Conservation (phyloP, 2,888 invertebrate genomes). For the Liopterus haemorrhoidalis region DNA sequence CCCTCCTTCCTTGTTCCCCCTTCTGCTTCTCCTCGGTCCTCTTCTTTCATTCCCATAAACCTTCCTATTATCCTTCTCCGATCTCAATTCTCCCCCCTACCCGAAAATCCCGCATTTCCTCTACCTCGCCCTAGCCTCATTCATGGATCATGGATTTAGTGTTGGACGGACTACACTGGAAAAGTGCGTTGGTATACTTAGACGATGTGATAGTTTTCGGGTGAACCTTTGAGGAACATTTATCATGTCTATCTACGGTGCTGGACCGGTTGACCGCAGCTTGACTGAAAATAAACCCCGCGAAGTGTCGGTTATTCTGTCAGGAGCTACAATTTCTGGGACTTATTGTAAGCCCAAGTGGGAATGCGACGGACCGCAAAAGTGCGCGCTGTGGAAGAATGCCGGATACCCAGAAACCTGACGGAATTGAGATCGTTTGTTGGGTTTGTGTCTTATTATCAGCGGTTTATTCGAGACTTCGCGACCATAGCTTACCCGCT, state of each 20-base stretch:
- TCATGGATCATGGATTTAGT: constrained; percentile 28
- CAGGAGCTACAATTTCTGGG: constrained; percentile 26
- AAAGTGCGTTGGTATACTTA: constrained; percentile 25
- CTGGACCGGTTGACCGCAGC: constrained; percentile 25
- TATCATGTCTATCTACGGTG: constrained; percentile 21
- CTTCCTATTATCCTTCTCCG: too few species aligned
- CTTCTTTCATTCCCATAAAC: too few species aligned
- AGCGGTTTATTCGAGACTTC: constrained; percentile 31
- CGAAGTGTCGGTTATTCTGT: constrained; percentile 29
- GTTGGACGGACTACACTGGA: constrained; percentile 25
- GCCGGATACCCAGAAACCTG: constrained; percentile 24
- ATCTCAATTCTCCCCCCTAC: too few species aligned
- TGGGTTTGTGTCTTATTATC: constrained; percentile 34
- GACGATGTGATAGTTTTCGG: constrained; percentile 17
- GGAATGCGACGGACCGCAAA: not conserved
- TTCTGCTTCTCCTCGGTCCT: too few species aligned
- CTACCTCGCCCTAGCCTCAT: too few species aligned
- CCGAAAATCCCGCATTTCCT: too few species aligned
- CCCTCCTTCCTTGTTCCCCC: too few species aligned
- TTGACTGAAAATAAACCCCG: constrained; percentile 22
- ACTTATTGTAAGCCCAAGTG: constrained; percentile 9
- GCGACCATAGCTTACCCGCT: constrained; percentile 27
- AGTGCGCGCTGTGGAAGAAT: not conserved
- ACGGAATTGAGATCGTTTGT: constrained; percentile 30
- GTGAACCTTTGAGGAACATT: constrained; percentile 22